phyloP scores from a whole-genome alignment of 2,113 vertebrate genomes.

The Pagrus major region DNA sequence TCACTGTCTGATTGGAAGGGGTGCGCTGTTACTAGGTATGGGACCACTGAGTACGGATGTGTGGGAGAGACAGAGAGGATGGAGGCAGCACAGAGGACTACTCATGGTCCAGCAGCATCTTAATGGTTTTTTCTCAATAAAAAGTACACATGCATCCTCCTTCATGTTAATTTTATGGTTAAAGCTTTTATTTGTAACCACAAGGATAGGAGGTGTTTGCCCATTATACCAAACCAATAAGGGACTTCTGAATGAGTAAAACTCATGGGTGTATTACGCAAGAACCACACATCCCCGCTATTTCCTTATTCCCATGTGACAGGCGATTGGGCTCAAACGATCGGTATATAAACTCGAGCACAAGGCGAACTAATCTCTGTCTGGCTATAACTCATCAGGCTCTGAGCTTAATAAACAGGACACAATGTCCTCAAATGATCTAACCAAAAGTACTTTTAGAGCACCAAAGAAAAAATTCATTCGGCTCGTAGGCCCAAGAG shows the following conservation, averaged over 20 bases:
- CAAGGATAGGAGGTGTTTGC: neutral
- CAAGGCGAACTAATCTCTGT: conserved; percentile 26
- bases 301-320: conserved; percentile 17
- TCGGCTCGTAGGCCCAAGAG: conserved; percentile 50
- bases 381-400: conserved; percentile 37
- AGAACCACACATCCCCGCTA: neutral
- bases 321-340: conserved; percentile 34
- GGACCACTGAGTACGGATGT: conserved; percentile 42
- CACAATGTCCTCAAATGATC: conserved; percentile 48
- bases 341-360: conserved; percentile 28
- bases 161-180: neutral
- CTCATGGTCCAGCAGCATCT: neutral
- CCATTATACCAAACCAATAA: neutral
- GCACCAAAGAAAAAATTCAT: conserved; percentile 23
- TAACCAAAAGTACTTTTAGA: conserved; percentile 41
- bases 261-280: conserved; percentile 6
- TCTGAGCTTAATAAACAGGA: conserved; percentile 46
- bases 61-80: neutral
- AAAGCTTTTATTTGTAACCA: neutral
- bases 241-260: conserved; percentile 21
- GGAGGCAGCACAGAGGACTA: neutral
- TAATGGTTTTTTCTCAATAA: neutral
- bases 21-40: conserved; percentile 60
- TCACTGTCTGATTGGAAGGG: conserved; percentile 71
- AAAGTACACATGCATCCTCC: neutral